Conservation (phyloP, 2,797 vertebrate genomes). For the Huso huso region DNA sequence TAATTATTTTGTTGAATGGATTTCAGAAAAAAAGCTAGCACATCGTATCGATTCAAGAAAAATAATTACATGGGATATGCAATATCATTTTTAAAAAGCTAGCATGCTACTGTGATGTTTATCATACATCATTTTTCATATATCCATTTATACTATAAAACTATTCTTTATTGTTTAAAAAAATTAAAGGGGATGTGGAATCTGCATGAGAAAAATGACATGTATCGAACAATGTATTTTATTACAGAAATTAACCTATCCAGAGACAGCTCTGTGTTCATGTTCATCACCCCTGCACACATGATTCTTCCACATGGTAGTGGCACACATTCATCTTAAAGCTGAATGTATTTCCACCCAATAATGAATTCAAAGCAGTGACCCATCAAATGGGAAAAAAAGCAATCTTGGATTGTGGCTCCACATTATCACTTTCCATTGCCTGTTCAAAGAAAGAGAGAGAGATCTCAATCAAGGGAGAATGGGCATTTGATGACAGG, state of each 20-base stretch:
- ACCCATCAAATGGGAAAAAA: conserved; percentile 94
- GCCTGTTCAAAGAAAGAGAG: conserved; percentile 44
- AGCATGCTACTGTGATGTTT: too few relatives aligned
- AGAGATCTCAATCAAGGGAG: conserved; percentile 86
- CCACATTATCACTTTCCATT: conserved; percentile 88
- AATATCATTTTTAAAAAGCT: too few relatives aligned
- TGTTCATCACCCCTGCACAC: conserved; percentile 48
- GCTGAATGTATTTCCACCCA: conserved; percentile 93
- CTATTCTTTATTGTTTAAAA: too few relatives aligned
- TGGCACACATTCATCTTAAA: conserved; percentile 63
- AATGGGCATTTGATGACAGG: conserved; percentile 66
- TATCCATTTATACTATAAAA: too few relatives aligned
- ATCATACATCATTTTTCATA: too few relatives aligned
- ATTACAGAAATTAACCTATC: conserved; percentile 68
- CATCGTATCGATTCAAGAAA: too few relatives aligned
- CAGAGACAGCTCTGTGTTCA: conserved; percentile 68
- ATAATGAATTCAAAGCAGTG: conserved; percentile 97
- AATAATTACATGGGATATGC: too few relatives aligned
- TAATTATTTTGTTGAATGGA: too few relatives aligned
- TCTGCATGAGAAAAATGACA: conserved; percentile 39
- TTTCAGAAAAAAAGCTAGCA: too few relatives aligned
- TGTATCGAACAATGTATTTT: conserved; percentile 66
- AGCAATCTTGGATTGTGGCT: conserved; percentile 94
- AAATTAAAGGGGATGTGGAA: conserved; percentile 18
- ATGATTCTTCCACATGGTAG: conserved; percentile 53